phyloP scores from a whole-genome alignment of 2,888 invertebrate genomes.

The Scrobipalpa atriplicella region DNA sequence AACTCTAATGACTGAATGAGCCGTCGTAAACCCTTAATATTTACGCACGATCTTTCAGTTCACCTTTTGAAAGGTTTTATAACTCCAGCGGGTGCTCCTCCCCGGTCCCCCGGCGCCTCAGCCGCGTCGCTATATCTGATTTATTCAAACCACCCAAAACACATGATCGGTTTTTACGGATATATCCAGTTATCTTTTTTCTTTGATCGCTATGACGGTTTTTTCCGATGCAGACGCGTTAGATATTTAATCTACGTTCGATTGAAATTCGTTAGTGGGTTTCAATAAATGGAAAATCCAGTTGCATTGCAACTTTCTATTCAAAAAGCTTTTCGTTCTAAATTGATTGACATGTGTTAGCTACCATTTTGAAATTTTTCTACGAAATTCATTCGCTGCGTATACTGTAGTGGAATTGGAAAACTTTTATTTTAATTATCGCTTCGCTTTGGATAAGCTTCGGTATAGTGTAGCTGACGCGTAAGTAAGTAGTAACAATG shows the following conservation, averaged over 20 bases:
- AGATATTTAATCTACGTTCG: conserved; percentile 43
- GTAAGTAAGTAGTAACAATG: conserved; percentile 35
- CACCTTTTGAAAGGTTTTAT: conserved; percentile 77
- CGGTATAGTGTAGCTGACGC: background rate
- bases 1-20: conserved; percentile 78
- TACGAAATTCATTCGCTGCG: background rate
- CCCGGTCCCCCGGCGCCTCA: conserved; percentile 65
- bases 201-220: conserved; percentile 45
- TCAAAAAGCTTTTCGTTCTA: conserved; percentile 34
- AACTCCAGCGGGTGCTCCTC: conserved; percentile 57
- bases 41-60: conserved; percentile 77
- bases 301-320: conserved; percentile 35
- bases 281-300: conserved; percentile 26
- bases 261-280: conserved; percentile 30
- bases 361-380: background rate
- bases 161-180: conserved; percentile 75
- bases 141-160: conserved; percentile 80
- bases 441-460: conserved; percentile 1
- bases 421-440: conserved; percentile 8
- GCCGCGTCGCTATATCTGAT: conserved; percentile 73
- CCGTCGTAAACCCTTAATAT: conserved; percentile 77
- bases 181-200: conserved; percentile 57
- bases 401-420: background rate
- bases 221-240: conserved; percentile 42
- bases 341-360: conserved; percentile 34